These are phyloP conservation scores for Lithosia quadra DNA, from an alignment of 2,888 invertebrate genomes.

Conservation along the genomic window DNA sequence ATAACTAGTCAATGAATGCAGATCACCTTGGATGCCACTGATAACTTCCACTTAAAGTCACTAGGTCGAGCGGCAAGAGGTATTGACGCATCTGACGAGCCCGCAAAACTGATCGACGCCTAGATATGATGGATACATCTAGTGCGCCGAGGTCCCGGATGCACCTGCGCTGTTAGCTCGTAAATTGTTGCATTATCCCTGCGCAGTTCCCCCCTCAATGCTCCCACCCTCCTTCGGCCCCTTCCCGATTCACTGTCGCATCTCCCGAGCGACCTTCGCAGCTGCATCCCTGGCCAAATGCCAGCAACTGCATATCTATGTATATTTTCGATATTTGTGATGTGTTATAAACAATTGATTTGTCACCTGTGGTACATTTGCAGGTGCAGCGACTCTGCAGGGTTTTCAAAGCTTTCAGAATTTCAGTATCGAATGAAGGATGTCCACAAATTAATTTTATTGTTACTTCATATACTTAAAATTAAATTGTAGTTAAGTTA, in stretches of 20 bases:
- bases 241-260: slow-evolving; percentile 39
- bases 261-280: slow-evolving; percentile 69
- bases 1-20: slow-evolving; percentile 29
- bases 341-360: slow-evolving; percentile 36
- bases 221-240: slow-evolving; percentile 33
- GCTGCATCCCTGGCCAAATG: slow-evolving; percentile 79
- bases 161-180: slow-evolving; percentile 77
- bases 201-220: slow-evolving; percentile 30
- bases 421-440: slow-evolving; percentile 8
- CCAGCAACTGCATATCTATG: slow-evolving; percentile 65
- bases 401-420: background rate
- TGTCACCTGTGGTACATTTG: slow-evolving; percentile 32
- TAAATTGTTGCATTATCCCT: slow-evolving; percentile 66
- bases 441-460: background rate
- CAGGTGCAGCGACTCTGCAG: background rate
- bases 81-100: slow-evolving; percentile 18
- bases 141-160: slow-evolving; percentile 58
- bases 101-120: slow-evolving; percentile 40
- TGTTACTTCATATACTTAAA: background rate
- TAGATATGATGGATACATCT: slow-evolving; percentile 37
- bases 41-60: slow-evolving; percentile 36
- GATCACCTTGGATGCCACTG: slow-evolving; percentile 49
- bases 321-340: slow-evolving; percentile 38
- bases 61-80: slow-evolving; percentile 22
- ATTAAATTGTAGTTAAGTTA: background rate